Conservation (phyloP, 2,797 vertebrate species). For the Poeciliopsis presidionis region DNA sequence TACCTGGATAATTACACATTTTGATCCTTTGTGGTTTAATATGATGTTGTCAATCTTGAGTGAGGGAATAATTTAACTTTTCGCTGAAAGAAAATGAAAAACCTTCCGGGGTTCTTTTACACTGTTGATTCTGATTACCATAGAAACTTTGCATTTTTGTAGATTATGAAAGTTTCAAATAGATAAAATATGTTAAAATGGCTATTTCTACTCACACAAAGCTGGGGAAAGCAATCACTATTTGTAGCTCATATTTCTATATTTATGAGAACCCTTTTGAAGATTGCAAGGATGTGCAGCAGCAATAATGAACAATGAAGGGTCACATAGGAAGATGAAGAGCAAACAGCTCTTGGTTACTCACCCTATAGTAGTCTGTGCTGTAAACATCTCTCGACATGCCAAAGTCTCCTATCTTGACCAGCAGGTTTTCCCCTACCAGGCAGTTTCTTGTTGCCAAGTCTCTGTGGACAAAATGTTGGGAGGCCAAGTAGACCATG, state of each 20-base stretch:
- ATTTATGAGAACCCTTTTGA: not conserved
- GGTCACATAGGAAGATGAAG: slow-evolving; percentile 3
- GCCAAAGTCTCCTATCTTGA: slow-evolving; percentile 99
- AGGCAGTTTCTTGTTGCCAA: slow-evolving; percentile 97
- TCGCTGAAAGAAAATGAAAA: slow-evolving; percentile 17
- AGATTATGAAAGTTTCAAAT: slow-evolving; percentile 69
- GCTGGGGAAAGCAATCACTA: slow-evolving; percentile 6
- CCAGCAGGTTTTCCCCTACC: slow-evolving; percentile 95
- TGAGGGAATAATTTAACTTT: slow-evolving; percentile 29
- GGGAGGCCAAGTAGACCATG: slow-evolving; percentile 98
- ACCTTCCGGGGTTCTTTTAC: slow-evolving; percentile 47
- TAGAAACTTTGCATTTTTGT: slow-evolving; percentile 59
- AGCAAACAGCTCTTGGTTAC: slow-evolving; percentile 13
- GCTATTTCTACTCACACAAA: slow-evolving; percentile 44
- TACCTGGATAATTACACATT: not conserved
- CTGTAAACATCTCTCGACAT: slow-evolving; percentile 99
- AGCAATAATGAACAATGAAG: not conserved
- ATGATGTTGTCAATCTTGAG: slow-evolving; percentile 17
- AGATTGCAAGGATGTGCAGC: not conserved
- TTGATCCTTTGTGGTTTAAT: slow-evolving; percentile 9
- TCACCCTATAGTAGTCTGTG: slow-evolving; percentile 98
- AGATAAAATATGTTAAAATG: slow-evolving; percentile 58
- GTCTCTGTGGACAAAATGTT: slow-evolving; percentile 99
- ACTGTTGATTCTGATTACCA: slow-evolving; percentile 57
- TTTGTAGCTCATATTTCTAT: not conserved